A percentile compares a stretch with the other conserved stretches of the same genome.
Conservation (phyloP, 2,797 vertebrate genomes). For the Crossoptilon crossoptilon region DNA sequence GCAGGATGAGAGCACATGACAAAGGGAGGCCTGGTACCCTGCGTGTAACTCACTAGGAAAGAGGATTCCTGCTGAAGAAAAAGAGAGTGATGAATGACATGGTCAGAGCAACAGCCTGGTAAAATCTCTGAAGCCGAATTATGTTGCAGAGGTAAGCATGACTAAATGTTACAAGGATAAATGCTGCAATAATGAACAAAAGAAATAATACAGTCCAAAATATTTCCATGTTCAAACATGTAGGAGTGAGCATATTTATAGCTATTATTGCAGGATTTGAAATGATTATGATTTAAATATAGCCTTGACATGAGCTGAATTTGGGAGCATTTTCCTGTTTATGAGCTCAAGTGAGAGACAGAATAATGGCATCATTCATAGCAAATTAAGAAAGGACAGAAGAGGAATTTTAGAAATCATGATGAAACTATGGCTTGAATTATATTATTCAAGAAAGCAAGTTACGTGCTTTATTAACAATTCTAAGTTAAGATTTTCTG, state of each 20-base stretch:
- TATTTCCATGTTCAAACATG: not conserved
- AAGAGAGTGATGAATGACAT: not conserved
- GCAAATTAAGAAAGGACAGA: not conserved
- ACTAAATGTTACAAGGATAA: not conserved
- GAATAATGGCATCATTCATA: slow-evolving; percentile 56
- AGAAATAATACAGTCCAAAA: not conserved
- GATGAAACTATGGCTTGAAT: not conserved
- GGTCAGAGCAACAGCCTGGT: not conserved
- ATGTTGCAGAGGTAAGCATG: not conserved
- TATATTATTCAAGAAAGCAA: not conserved
- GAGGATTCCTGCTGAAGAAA: not conserved
- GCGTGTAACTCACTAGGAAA: not conserved
- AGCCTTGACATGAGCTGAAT: slow-evolving; percentile 16
- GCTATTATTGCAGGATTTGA: not conserved
- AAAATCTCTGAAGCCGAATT: not conserved
- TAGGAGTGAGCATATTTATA: not conserved
- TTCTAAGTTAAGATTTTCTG: not conserved
- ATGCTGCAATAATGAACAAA: not conserved
- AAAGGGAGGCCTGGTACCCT: not conserved
- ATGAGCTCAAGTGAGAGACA: not conserved
- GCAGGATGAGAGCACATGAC: not conserved
- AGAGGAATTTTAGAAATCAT: slow-evolving; percentile 25
- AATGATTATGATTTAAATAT: slow-evolving; percentile 12
- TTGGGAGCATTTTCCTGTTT: slow-evolving; percentile 51
- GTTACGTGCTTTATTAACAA: not conserved